Conservation (phyloP, 2,113 vertebrate species). For the Dipodomys spectabilis region DNA sequence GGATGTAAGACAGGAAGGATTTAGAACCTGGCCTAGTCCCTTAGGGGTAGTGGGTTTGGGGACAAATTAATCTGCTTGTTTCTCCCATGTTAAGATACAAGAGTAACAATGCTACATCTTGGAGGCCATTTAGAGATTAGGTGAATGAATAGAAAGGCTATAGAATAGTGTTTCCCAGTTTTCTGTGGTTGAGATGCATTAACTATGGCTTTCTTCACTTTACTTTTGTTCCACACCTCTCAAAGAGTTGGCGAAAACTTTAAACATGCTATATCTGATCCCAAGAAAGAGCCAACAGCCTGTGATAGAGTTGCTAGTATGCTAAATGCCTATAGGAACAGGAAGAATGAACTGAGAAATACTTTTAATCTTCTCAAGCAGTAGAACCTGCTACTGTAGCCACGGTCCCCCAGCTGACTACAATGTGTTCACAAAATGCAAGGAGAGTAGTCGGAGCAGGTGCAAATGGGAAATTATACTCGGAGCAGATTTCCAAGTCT, state of each 20-base stretch:
- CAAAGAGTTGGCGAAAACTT: conserved; percentile 30
- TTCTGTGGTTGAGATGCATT: not conserved
- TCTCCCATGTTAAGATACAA: conserved; percentile 19
- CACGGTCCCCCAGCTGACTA: conserved; percentile 58
- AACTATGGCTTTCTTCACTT: conserved; percentile 39
- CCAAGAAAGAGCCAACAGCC: conserved; percentile 25
- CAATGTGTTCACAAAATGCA: conserved; percentile 69
- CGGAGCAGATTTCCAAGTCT: conserved; percentile 65
- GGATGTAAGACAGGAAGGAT: not conserved
- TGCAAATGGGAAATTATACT: conserved; percentile 76
- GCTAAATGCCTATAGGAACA: conserved; percentile 64
- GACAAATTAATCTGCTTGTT: not conserved
- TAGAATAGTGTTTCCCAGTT: not conserved
- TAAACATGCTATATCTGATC: conserved; percentile 63
- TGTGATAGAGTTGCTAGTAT: not conserved
- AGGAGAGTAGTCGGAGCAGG: conserved; percentile 68
- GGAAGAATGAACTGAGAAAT: conserved; percentile 64
- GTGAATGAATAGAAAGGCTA: not conserved
- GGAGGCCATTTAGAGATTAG: not conserved
- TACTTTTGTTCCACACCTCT: conserved; percentile 21
- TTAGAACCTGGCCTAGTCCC: not conserved
- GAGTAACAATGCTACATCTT: not conserved
- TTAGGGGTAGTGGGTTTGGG: not conserved
- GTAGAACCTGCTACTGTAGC: conserved; percentile 68
- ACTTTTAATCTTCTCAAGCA: conserved; percentile 74